These are phyloP conservation scores for Limnephilus rhombicus DNA, from an alignment of 2,888 invertebrate genomes.

Conservation along the genomic window DNA sequence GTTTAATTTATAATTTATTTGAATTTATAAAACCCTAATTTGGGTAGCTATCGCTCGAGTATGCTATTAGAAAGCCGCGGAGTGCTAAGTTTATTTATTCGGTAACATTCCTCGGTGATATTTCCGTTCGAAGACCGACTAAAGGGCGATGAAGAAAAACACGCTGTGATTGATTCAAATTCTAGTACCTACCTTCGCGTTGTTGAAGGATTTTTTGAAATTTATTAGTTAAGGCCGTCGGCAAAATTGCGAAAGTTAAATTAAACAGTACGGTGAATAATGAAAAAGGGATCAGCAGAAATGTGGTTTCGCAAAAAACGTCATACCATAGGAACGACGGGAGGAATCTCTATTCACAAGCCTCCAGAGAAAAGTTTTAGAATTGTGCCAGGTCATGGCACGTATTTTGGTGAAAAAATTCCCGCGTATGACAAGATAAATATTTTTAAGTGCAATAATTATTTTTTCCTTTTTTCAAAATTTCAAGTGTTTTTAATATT, in stretches of 20 bases:
- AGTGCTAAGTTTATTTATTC: neutral
- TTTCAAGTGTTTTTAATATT: neutral
- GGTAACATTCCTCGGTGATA: slow-evolving; percentile 31
- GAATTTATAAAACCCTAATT: too few species aligned
- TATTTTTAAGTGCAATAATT: neutral
- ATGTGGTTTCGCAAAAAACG: slow-evolving; percentile 14
- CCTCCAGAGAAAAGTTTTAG: neutral
- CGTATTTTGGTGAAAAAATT: neutral
- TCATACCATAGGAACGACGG: neutral
- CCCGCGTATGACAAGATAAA: neutral
- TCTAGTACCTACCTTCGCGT: slow-evolving; percentile 2
- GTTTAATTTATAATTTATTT: too few species aligned
- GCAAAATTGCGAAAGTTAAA: slow-evolving; percentile 26
- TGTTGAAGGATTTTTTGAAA: slow-evolving; percentile 17
- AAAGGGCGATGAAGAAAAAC: neutral
- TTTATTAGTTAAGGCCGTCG: slow-evolving; percentile 8
- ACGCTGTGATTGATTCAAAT: slow-evolving; percentile 17
- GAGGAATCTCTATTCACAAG: neutral
- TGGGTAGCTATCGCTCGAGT: neutral
- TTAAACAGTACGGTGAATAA: slow-evolving; percentile 7
- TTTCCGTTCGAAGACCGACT: neutral
- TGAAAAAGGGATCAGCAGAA: slow-evolving; percentile 5
- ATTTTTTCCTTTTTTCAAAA: neutral
- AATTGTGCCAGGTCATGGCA: neutral
- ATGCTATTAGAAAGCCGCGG: neutral